phyloP scores from a whole-genome alignment of 2,113 vertebrate genomes.

The Brachyhypopomus occidentalis region DNA sequence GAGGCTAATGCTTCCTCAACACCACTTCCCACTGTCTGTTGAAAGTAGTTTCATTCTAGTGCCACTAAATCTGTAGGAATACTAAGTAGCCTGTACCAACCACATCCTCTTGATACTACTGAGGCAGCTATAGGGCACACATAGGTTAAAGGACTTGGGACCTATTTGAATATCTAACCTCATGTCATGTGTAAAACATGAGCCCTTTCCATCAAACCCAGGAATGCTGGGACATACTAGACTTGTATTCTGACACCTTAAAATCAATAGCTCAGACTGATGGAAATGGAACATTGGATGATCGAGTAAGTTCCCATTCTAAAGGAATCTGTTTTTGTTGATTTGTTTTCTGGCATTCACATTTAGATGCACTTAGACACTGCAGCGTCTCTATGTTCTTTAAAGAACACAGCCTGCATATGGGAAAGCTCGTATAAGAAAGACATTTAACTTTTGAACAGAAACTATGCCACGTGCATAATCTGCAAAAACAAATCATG shows the following conservation, averaged over 20 bases:
- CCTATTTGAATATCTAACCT: neutral
- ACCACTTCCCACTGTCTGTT: conserved; percentile 11
- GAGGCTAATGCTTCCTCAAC: conserved; percentile 28
- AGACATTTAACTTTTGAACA: neutral
- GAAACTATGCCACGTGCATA: neutral
- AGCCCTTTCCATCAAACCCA: neutral
- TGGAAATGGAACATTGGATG: no score
- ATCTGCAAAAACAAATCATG: neutral
- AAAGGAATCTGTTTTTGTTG: neutral
- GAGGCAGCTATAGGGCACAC: neutral
- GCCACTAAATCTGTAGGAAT: neutral
- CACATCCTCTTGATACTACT: conserved; percentile 2
- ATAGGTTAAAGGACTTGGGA: neutral
- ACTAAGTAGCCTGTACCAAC: neutral
- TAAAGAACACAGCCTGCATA: neutral
- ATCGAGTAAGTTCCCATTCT: no score
- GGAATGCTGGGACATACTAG: no score
- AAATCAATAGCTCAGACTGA: neutral
- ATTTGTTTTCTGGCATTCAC: neutral
- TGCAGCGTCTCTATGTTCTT: neutral
- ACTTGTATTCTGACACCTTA: neutral
- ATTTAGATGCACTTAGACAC: neutral
- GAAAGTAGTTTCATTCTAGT: neutral
- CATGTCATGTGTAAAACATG: neutral
- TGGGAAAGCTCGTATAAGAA: neutral